Percentiles rank a stretch among this genome's conserved stretches.
phyloP scores from a whole-genome alignment of 2,888 invertebrate species.

The Chymomyza procnemis region DNA sequence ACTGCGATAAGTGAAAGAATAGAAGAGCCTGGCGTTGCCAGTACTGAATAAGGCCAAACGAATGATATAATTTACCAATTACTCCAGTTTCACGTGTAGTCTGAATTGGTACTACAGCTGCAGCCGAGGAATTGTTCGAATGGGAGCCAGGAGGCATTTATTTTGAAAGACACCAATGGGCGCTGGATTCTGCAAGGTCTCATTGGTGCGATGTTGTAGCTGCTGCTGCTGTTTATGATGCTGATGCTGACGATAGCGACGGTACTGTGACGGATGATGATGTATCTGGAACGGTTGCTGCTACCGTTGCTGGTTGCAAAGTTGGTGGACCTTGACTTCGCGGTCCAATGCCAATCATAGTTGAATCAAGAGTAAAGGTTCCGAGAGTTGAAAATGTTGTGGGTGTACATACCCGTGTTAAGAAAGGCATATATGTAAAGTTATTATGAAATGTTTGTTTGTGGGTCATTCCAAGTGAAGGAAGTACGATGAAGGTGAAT shows the following conservation, averaged over 20 bases:
- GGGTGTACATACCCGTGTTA: constrained; percentile 77
- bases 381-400: constrained; percentile 79
- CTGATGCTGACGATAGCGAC: constrained; percentile 63
- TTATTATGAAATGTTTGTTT: constrained; percentile 72
- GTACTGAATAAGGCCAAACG: constrained; percentile 99
- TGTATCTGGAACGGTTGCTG: constrained; percentile 47
- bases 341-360: constrained; percentile 64
- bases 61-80: constrained; percentile 97
- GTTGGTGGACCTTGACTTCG: constrained; percentile 49
- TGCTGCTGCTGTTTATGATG: constrained; percentile 59
- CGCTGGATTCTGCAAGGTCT: constrained; percentile 74
- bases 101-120: constrained; percentile 82
- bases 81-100: constrained; percentile 95
- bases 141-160: constrained; percentile 76
- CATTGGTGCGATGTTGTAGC: constrained; percentile 65
- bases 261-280: constrained; percentile 52
- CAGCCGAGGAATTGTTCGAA: constrained; percentile 74
- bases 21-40: constrained; percentile 97
- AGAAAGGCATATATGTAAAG: constrained; percentile 78
- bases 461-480: background rate
- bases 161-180: constrained; percentile 78
- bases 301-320: constrained; percentile 44
- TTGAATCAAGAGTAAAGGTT: constrained; percentile 78
- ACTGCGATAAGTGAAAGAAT: constrained; percentile 97
- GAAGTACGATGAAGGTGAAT: too few relatives aligned